phyloP scores from a whole-genome alignment of 2,113 vertebrate genomes.

The Nestor notabilis region DNA sequence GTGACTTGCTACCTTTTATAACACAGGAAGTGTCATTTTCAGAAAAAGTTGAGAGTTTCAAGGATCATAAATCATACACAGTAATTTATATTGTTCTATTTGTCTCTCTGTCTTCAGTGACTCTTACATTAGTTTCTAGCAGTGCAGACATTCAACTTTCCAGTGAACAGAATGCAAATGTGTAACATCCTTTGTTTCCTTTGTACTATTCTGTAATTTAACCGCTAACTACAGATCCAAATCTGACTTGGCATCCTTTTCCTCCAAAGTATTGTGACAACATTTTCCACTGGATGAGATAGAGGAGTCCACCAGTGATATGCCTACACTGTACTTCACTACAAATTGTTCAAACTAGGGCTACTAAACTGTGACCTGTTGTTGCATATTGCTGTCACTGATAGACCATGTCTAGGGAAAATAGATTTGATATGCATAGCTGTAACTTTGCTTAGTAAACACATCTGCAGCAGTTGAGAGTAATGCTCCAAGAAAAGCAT shows the following conservation, averaged over 20 bases:
- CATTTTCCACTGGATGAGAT: neutral
- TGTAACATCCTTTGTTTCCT: neutral
- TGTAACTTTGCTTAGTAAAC: neutral
- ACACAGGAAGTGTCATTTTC: neutral
- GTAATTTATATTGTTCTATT: neutral
- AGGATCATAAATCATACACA: neutral
- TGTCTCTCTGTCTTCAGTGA: neutral
- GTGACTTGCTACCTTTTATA: neutral
- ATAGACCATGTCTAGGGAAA: neutral
- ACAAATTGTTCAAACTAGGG: neutral
- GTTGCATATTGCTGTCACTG: neutral
- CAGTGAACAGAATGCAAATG: neutral
- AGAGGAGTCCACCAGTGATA: neutral
- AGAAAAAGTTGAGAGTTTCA: neutral
- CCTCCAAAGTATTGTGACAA: neutral
- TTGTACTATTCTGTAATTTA: neutral
- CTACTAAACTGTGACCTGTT: neutral
- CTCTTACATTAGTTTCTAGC: neutral
- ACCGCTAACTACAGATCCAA: neutral
- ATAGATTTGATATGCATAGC: neutral
- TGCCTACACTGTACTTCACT: neutral
- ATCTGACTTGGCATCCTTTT: neutral
- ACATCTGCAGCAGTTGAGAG: neutral
- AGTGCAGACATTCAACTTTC: neutral
- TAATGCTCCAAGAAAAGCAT: neutral